These are phyloP conservation scores for Procambarus clarkii DNA, from an alignment of 1,140 invertebrate genomes.

Conservation along the genomic window DNA sequence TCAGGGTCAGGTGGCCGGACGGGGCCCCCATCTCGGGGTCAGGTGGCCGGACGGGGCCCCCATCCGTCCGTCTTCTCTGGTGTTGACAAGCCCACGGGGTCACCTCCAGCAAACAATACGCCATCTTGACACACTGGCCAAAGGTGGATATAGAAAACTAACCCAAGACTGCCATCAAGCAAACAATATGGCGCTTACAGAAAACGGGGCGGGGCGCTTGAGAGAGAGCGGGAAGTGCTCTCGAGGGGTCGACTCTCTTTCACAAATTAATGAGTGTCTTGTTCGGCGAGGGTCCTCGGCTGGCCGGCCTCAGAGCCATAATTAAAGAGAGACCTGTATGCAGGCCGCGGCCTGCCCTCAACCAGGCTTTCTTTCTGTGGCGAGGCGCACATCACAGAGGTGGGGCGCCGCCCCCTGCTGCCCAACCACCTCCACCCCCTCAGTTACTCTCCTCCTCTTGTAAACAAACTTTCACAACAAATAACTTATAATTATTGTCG, in stretches of 20 bases:
- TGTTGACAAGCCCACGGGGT: neutral
- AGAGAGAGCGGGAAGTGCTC: constrained; percentile 46
- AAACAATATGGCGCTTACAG: constrained; percentile 45
- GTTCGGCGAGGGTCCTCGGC: constrained; percentile 54
- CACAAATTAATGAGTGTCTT: constrained; percentile 70
- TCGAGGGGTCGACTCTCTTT: constrained; percentile 66
- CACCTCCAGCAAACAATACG: neutral
- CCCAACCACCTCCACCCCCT: too few relatives aligned
- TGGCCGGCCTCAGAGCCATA: constrained; percentile 45
- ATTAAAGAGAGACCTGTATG: constrained; percentile 63
- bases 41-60: too few relatives aligned
- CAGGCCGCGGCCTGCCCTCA: constrained; percentile 1
- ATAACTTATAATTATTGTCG: too few relatives aligned
- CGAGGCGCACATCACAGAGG: neutral
- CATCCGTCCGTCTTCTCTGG: neutral
- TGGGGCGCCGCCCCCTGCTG: too few relatives aligned
- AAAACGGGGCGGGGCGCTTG: constrained; percentile 30
- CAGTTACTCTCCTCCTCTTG: too few relatives aligned
- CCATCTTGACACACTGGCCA: neutral
- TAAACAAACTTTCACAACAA: too few relatives aligned
- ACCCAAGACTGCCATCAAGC: neutral
- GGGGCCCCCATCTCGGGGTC: too few relatives aligned
- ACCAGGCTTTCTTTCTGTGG: neutral
- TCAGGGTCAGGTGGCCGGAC: too few relatives aligned
- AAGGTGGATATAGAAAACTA: neutral